Evolutionary conservation across 2,888 invertebrate genomes (phyloP), one percentile per base, ranked within the genome.

Genomic region (Carterocephalus palaemon): DNA sequence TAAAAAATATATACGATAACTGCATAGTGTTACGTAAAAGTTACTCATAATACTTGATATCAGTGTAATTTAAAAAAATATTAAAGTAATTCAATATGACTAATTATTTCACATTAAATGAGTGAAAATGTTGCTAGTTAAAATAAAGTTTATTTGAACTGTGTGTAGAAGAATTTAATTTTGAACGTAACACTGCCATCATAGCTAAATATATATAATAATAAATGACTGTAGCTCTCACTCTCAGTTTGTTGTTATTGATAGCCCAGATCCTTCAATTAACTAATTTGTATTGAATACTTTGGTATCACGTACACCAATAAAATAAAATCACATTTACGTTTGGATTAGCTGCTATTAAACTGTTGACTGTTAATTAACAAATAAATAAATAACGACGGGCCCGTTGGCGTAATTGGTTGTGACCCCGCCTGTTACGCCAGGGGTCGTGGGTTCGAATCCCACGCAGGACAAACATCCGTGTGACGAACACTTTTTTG

Each of bases 131-230:
- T 42, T 42, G 41, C 13, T 26, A 42, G 33, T 42, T 42, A 12
- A 33, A 42, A 42, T 12, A 6, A 33, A 33, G 33, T 33, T 33
- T 42, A 42, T 42, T 28, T 13, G 9, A 33, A 34, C 26, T 33
- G 41, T 41, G 33, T 3, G 19, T 33, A 26, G 9, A 22, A 33
- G 20, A 17, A 17, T 23, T 23, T 41, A 41, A 41, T 13, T 16
- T 41, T 32, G 17, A n/a, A 33, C 12, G 19, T 19, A 26, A 45
- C 53, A 54, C 53, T 54, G 53, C 53, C 53, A 54, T 49, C 34
- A 47, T 40, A 51, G 39, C 29, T 49, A 49, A 42, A 47, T 31
- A 32, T 29, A 42, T 39, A 36, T 43, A 43, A 48, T 26, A 51
- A 51, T 51, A 51, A 48, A 48, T 24, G 34, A 46, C 20, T 48